Evolutionary conservation across 2,888 invertebrate genomes (phyloP).

Genomic region (Urechis unicinctus): DNA sequence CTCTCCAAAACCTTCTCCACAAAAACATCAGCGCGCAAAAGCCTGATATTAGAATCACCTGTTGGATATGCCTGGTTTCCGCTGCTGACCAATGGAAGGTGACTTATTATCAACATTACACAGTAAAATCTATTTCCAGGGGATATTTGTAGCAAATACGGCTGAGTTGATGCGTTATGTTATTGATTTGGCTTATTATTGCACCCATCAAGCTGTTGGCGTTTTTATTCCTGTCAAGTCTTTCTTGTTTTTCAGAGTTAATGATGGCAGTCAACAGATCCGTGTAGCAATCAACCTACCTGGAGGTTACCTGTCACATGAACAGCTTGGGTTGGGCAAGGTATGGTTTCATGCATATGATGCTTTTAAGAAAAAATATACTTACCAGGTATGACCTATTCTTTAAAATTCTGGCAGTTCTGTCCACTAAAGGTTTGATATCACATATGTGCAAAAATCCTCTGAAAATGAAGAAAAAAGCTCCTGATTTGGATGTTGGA

Average conservation of each 20-base stretch:
- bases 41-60: slow-evolving; percentile 53
- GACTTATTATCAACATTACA: slow-evolving; percentile 15
- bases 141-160: no score
- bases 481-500: no score
- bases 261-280: slow-evolving; percentile 73
- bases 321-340: slow-evolving; percentile 82
- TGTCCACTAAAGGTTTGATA: no score
- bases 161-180: no score
- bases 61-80: slow-evolving; percentile 95
- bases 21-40: slow-evolving; percentile 27
- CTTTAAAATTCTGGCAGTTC: no score
- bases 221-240: no score
- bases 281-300: slow-evolving; percentile 85
- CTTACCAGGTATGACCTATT: no score
- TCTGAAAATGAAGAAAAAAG: no score
- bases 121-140: not conserved
- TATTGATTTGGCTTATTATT: no score
- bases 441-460: no score
- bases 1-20: slow-evolving; percentile 26
- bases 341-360: slow-evolving; percentile 21
- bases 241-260: slow-evolving; percentile 58
- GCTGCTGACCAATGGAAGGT: slow-evolving; percentile 65
- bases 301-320: slow-evolving; percentile 79
- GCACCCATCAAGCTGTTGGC: no score
- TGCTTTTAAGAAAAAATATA: no score